These are phyloP conservation scores for Latrodectus elegans DNA, from an alignment of 2,888 invertebrate species.

Conservation along the genomic window DNA sequence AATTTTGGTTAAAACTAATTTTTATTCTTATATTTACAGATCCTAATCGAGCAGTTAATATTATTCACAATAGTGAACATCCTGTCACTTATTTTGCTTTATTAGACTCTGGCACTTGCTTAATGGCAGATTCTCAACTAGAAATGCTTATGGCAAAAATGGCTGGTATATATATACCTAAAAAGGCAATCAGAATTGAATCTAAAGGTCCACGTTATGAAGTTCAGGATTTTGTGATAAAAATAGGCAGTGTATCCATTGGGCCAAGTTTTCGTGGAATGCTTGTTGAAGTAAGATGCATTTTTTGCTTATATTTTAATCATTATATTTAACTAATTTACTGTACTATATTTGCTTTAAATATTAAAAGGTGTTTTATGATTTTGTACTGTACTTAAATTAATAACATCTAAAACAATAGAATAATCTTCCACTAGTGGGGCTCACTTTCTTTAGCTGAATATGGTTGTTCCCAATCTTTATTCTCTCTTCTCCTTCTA, in stretches of 20 bases:
- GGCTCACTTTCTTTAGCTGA: too few species aligned
- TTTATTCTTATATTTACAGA: slow-evolving; percentile 37
- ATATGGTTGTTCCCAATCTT: too few species aligned
- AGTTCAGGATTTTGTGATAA: slow-evolving; percentile 91
- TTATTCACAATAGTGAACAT: slow-evolving; percentile 96
- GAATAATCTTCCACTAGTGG: too few species aligned
- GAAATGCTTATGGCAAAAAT: slow-evolving; percentile 93
- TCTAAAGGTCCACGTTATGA: slow-evolving; percentile 82
- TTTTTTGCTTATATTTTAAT: background rate
- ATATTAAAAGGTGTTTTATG: background rate
- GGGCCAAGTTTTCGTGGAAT: slow-evolving; percentile 95
- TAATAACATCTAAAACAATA: too few species aligned
- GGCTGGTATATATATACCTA: slow-evolving; percentile 88
- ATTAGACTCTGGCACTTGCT: slow-evolving; percentile 85
- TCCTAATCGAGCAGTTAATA: slow-evolving; percentile 84
- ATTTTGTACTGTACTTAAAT: too few species aligned
- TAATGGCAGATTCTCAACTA: slow-evolving; percentile 92
- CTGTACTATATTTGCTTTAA: background rate
- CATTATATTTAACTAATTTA: background rate
- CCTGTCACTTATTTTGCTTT: slow-evolving; percentile 95
- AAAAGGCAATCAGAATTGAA: slow-evolving; percentile 84
- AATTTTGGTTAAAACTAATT: background rate
- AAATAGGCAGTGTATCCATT: slow-evolving; percentile 93
- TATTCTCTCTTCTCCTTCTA: too few species aligned
- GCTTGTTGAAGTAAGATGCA: slow-evolving; percentile 84